Base-by-base conservation (phyloP, 2,888 invertebrate genomes). In the Hoplodrina blanda region DNA sequence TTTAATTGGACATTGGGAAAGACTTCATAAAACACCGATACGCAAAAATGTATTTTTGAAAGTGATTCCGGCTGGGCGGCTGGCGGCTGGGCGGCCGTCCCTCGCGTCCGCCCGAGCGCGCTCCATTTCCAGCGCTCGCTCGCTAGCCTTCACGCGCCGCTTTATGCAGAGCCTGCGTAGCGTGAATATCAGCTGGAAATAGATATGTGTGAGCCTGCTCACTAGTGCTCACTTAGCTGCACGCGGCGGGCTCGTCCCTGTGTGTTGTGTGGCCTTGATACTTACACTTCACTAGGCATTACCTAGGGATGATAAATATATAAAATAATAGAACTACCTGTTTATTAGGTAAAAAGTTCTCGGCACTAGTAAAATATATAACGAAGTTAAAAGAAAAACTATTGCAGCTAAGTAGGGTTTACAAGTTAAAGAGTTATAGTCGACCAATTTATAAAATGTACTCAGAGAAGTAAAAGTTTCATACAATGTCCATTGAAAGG, bases 161-260 rank as follows among this genome's bases (percentile, higher is more conserved):
- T 54, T 71, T 68, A 62, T 55, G 50, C 64, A 61, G 37, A 50
- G 50, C 54, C 73, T 62, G 41, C 62, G 69, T 79, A 68, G 61
- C 71, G 75, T 72, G 62, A 76, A 76, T 71, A 79, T 69, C 59
- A 65, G 69, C 64, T 77, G 25, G 57, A 30, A 78, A 81, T 81
- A 78, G 78, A 78, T 76, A 64, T 49, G 63, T 25, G 25, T 25
- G 54, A 71, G 15, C 33, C 50, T 55, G 76, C 49, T 77, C 33
- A 76, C 50, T 80, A 61, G 44, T 55, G 76, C 49, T 77, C 33
- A 76, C 50, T 80, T 63, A 49, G 77, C 2, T 25, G 2, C 25
- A 25, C 4, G 3, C 13, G 30, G 46, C 15, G 54, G 25, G 19
- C 30, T 20, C 44, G 20, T 33, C 46, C 30, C 33, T n/a, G 37